A percentile compares a stretch with the other conserved stretches of the same genome.
Conservation (phyloP, 2,113 vertebrate species). For the Notothenia coriiceps region DNA sequence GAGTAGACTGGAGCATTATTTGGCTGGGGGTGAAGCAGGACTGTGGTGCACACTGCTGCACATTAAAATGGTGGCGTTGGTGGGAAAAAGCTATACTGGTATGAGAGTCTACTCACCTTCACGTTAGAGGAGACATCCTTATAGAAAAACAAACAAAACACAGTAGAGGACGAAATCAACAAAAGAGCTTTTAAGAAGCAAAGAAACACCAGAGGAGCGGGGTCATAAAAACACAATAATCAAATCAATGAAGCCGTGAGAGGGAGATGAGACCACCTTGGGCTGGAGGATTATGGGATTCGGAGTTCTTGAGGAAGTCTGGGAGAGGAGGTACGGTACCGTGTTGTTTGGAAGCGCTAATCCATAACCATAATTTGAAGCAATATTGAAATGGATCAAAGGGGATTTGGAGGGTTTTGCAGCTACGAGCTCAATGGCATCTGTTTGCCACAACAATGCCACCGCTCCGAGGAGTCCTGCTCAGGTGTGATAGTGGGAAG, state of each 20-base stretch:
- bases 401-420: constrained; percentile 10
- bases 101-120: constrained; percentile 82
- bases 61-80: constrained; percentile 49
- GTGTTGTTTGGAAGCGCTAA: constrained; percentile 37
- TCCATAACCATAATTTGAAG: constrained; percentile 53
- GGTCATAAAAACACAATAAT: constrained; percentile 39
- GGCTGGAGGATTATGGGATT: constrained; percentile 72
- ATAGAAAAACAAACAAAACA: constrained; percentile 80
- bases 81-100: constrained; percentile 55
- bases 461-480: constrained; percentile 16
- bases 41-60: constrained; percentile 58
- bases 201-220: constrained; percentile 36
- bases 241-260: constrained; percentile 53
- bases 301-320: constrained; percentile 59
- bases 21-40: constrained; percentile 58
- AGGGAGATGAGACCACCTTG: constrained; percentile 47
- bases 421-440: constrained; percentile 5
- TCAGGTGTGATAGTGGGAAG: neutral
- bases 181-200: constrained; percentile 49
- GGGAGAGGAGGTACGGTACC: constrained; percentile 32
- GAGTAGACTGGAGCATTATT: constrained; percentile 36
- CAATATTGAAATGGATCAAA: constrained; percentile 54
- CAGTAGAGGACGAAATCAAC: constrained; percentile 70
- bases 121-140: constrained; percentile 81
- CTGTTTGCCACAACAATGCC: constrained; percentile 6